Evolutionary conservation across 1,140 invertebrate species (phyloP).

Genomic region (Caerostris extrusa): DNA sequence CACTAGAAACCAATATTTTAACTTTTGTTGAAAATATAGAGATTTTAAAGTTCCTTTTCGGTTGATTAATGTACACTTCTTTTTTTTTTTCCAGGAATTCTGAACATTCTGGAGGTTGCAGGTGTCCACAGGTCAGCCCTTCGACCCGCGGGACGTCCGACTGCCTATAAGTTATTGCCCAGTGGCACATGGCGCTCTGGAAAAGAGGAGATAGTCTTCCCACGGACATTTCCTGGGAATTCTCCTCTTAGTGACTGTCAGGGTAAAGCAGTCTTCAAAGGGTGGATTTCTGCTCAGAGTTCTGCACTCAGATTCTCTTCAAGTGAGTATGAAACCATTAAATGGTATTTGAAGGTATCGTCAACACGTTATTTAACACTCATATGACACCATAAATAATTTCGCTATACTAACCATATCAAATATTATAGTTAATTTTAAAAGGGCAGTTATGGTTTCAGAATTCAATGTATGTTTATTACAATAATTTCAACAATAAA

Average conservation of each 20-base stretch:
- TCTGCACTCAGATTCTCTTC: conserved; percentile 58
- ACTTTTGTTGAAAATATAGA: too few relatives aligned
- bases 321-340: conserved; percentile 8
- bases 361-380: too few relatives aligned
- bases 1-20: too few relatives aligned
- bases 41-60: too few relatives aligned
- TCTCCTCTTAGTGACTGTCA: conserved; percentile 62
- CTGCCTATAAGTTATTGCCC: conserved; percentile 57
- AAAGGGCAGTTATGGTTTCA: too few relatives aligned
- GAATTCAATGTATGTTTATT: too few relatives aligned
- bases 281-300: conserved; percentile 60
- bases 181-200: conserved; percentile 57
- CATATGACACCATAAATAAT: too few relatives aligned
- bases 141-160: conserved; percentile 46
- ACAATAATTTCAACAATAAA: too few relatives aligned
- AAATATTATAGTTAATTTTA: too few relatives aligned
- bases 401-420: too few relatives aligned
- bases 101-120: conserved; percentile 56
- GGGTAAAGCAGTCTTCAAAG: conserved; percentile 19
- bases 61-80: too few relatives aligned
- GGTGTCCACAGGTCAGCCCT: conserved; percentile 46
- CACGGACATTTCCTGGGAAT: conserved; percentile 72
- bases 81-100: conserved; percentile 30
- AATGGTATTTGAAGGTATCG: too few relatives aligned
- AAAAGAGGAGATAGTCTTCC: conserved; percentile 60